These are phyloP conservation scores for Gymnocephalus cernua DNA, from an alignment of 2,113 vertebrate genomes.

Conservation along the genomic window DNA sequence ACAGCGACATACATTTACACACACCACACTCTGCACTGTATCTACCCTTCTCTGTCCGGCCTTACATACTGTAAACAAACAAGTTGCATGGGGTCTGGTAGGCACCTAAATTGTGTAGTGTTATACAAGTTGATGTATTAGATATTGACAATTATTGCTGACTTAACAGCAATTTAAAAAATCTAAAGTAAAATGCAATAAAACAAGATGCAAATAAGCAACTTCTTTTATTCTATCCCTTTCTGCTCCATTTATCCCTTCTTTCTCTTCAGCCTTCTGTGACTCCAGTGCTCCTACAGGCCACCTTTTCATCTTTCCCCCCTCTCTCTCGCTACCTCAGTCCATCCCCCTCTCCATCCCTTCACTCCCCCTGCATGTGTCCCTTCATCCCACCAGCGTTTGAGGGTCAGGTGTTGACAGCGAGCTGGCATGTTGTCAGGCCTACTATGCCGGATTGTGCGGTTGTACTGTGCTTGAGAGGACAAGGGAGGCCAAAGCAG, in stretches of 20 bases:
- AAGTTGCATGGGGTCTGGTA: neutral
- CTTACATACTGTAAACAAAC: slow-evolving; percentile 5
- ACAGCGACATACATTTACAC: slow-evolving; percentile 1
- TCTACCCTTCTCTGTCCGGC: neutral
- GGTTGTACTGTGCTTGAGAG: slow-evolving; percentile 68
- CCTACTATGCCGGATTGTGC: slow-evolving; percentile 65
- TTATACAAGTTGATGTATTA: neutral
- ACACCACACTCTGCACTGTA: neutral
- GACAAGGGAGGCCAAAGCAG: slow-evolving; percentile 74
- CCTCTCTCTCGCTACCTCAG: slow-evolving; percentile 22
- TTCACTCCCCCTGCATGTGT: slow-evolving; percentile 66
- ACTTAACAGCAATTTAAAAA: neutral
- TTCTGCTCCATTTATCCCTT: slow-evolving; percentile 4
- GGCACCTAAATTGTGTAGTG: too few species aligned
- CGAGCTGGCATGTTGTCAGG: slow-evolving; percentile 76
- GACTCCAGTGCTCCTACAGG: slow-evolving; percentile 12
- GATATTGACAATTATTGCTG: neutral
- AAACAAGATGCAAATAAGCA: neutral
- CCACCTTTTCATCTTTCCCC: slow-evolving; percentile 3
- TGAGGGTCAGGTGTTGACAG: slow-evolving; percentile 81
- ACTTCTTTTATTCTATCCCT: neutral
- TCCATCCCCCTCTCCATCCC: slow-evolving; percentile 45
- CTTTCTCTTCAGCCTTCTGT: slow-evolving; percentile 18
- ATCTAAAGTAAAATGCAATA: neutral
- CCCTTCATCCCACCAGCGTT: slow-evolving; percentile 69